phyloP scores from a whole-genome alignment of 2,113 vertebrate genomes.

The Tachysurus vachellii region DNA sequence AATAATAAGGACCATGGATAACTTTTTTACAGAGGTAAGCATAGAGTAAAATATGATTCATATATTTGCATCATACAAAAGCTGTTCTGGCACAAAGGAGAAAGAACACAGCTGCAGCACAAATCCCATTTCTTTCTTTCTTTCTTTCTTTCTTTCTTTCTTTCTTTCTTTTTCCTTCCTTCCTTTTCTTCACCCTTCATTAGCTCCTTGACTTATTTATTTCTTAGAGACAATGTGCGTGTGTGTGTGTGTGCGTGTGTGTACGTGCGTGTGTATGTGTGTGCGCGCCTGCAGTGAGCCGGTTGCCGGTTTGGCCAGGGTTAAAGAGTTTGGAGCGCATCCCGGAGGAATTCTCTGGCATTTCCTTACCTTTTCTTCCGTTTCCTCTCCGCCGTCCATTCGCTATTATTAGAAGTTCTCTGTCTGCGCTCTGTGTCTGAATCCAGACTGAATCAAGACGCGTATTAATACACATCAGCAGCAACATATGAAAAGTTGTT shows the following conservation, averaged over 20 bases:
- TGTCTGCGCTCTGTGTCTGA: not conserved
- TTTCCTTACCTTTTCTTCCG: conserved; percentile 72
- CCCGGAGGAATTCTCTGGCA: conserved; percentile 67
- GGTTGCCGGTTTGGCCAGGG: conserved; percentile 6
- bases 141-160: not conserved
- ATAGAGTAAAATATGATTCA: not conserved
- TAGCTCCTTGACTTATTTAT: not conserved
- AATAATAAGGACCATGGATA: conserved; percentile 74
- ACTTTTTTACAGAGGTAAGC: conserved; percentile 86
- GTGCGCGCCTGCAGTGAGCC: not conserved
- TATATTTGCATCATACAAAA: not conserved
- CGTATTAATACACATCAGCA: not conserved
- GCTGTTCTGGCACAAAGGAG: not conserved
- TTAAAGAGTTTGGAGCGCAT: conserved; percentile 53
- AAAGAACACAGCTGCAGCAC: not conserved
- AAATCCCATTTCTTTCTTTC: not conserved
- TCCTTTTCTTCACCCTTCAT: not conserved
- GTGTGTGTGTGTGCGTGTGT: not conserved
- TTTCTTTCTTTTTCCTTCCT: not conserved
- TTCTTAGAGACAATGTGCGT: not conserved
- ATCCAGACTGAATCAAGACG: not conserved
- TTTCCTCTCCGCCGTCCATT: conserved; percentile 67
- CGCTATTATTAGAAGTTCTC: conserved; percentile 61
- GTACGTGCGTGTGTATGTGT: not conserved
- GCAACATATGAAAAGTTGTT: not conserved